These are phyloP conservation scores for Hyles euphorbiae DNA, from an alignment of 1,140 invertebrate species.

Conservation along the genomic window DNA sequence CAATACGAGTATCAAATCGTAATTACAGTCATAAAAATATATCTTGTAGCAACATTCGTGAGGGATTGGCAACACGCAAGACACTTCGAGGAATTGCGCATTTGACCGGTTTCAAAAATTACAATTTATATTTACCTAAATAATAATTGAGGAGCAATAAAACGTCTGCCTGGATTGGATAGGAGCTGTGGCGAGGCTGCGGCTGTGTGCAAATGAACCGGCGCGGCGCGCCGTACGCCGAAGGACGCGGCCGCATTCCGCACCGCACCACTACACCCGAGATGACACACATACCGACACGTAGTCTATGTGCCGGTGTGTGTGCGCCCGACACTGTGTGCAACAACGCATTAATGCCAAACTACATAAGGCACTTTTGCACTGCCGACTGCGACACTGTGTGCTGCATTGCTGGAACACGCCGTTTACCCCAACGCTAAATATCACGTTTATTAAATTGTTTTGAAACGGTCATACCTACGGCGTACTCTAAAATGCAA, in stretches of 20 bases:
- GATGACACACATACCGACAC: slow-evolving; percentile 63
- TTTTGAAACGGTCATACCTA: slow-evolving; percentile 5
- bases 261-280: slow-evolving; percentile 48
- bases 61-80: no score
- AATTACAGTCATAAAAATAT: no score
- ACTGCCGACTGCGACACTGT: slow-evolving; percentile 16
- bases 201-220: slow-evolving; percentile 67
- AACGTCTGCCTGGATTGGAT: slow-evolving; percentile 49
- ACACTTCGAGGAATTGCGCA: background rate
- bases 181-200: slow-evolving; percentile 21
- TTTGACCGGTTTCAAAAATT: background rate
- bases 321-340: slow-evolving; percentile 28
- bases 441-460: slow-evolving; percentile 28
- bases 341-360: slow-evolving; percentile 39
- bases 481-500: slow-evolving; percentile 1
- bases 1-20: no score
- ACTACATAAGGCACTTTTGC: slow-evolving; percentile 49
- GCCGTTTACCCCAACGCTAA: slow-evolving; percentile 30
- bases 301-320: slow-evolving; percentile 25
- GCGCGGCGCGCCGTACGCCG: slow-evolving; percentile 42
- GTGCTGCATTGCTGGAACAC: slow-evolving; percentile 31
- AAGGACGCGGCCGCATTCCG: slow-evolving; percentile 72
- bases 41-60: no score
- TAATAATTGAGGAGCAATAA: slow-evolving; percentile 66
- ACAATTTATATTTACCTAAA: slow-evolving; percentile 28